These are phyloP conservation scores for Lordiphosa mommai DNA, from an alignment of 1,140 invertebrate species.

Conservation along the genomic window DNA sequence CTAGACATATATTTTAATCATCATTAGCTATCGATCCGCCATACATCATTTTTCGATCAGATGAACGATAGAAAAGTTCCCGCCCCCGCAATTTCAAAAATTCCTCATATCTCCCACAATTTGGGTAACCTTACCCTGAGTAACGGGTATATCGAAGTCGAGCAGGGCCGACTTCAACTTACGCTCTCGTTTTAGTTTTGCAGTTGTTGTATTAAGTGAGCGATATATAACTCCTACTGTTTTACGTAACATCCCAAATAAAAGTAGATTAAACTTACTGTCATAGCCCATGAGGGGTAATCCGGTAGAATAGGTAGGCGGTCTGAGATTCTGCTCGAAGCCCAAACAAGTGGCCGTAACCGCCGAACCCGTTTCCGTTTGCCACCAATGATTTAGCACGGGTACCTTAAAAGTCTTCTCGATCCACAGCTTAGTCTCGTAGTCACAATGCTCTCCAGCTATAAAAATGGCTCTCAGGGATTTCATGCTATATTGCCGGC, in stretches of 20 bases:
- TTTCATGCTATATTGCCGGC: conserved; percentile 86
- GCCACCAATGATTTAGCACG: conserved; percentile 97
- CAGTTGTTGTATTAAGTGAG: too few relatives aligned
- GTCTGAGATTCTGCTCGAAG: conserved; percentile 82
- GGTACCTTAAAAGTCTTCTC: conserved; percentile 90
- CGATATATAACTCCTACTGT: too few relatives aligned
- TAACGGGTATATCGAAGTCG: too few relatives aligned
- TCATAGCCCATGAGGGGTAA: conserved; percentile 91
- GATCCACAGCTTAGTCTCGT: conserved; percentile 93
- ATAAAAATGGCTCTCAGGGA: conserved; percentile 91
- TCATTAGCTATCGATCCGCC: too few relatives aligned
- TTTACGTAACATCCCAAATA: not conserved
- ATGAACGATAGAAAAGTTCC: too few relatives aligned
- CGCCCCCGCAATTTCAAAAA: too few relatives aligned
- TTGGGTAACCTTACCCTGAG: too few relatives aligned
- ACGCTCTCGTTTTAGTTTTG: too few relatives aligned
- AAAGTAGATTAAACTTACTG: conserved; percentile 81
- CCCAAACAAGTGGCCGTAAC: conserved; percentile 92
- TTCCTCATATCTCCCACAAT: too few relatives aligned
- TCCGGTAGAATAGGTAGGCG: conserved; percentile 86
- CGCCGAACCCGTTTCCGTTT: conserved; percentile 94
- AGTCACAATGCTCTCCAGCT: conserved; percentile 96
- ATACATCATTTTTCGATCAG: too few relatives aligned
- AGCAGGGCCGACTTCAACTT: too few relatives aligned
- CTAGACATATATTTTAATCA: too few relatives aligned